Base-by-base conservation (phyloP, 2,113 vertebrate genomes). In the Prochilodus magdalenae region DNA sequence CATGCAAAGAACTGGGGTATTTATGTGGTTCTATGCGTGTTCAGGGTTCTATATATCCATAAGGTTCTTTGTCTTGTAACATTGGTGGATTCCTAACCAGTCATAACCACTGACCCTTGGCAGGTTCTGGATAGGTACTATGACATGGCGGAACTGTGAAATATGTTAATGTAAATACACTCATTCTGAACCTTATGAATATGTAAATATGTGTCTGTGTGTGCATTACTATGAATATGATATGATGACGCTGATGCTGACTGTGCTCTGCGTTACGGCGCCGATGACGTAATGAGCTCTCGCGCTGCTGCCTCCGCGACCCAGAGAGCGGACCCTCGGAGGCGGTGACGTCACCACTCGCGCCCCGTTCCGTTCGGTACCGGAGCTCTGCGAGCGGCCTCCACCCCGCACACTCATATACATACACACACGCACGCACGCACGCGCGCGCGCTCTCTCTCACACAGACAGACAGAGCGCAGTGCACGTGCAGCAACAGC, bases 271-370 rank as follows among this genome's bases (percentile, higher is more conserved):
- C 26, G 20, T 80, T 65, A 88, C 86, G 88, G 87, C 88, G 89
- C 78, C 84, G 88, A 92, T 96, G 95, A 97, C 94, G 95, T 96
- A 93, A 96, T 88, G 90, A 33, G 78, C 84, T 51, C 73, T 92
- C 70, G 83, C 87, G 86, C 89, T 80, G 86, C 86, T 91, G 88
- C 62, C 27, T 15, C 5, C 49, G 16, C 49, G 49, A 51, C 40
- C 40, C 36, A 36, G 36, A 3, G 40, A 67, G 73, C 89, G 88
- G 83, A 87, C 57, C 70, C 82, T 80, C 15, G 73, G 60, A 65
- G 85, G 86, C 72, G 89, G 92, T 93, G 92, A 93, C 87, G 90
- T 93, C 90, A 94, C 91, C 89, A 29, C 12, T 65, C 57, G 30
- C 26, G 36, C 75, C 40, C 40, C 62, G 62, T 53, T 47, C 66